Percentiles rank a stretch among this genome's conserved stretches.
These are phyloP conservation scores for Eueides isabella DNA, from an alignment of 1,140 invertebrate species.

Conservation along the genomic window DNA sequence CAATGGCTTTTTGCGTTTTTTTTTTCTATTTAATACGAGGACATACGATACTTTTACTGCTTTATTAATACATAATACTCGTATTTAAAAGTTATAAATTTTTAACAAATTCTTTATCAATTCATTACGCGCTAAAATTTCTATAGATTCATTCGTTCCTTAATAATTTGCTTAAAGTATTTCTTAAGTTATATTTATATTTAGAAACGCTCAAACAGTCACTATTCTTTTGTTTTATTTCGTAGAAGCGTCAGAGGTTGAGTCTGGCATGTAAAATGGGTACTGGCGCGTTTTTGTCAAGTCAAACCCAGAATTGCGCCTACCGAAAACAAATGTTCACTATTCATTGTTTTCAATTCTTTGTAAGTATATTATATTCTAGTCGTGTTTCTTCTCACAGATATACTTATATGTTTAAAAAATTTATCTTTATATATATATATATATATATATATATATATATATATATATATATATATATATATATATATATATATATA, in stretches of 20 bases:
- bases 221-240: conserved; percentile 66
- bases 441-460: too few relatives aligned
- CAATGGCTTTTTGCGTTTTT: too few relatives aligned
- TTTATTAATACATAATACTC: too few relatives aligned
- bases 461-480: too few relatives aligned
- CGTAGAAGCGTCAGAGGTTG: conserved; percentile 61
- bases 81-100: too few relatives aligned
- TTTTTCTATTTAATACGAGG: too few relatives aligned
- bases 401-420: conserved; percentile 36
- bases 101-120: too few relatives aligned
- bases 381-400: conserved; percentile 33
- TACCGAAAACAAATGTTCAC: conserved; percentile 54
- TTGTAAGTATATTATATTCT: conserved; percentile 50
- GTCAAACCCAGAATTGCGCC: conserved; percentile 36
- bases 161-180: conserved; percentile 2
- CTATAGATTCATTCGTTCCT: background rate
- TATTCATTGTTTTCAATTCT: conserved; percentile 56
- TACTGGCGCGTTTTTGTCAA: conserved; percentile 49
- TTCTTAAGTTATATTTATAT: conserved; percentile 26
- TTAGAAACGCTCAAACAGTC: conserved; percentile 29
- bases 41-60: too few relatives aligned
- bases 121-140: too few relatives aligned
- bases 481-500: too few relatives aligned
- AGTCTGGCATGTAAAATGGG: conserved; percentile 63
- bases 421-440: conserved; percentile 42